Evolutionary conservation across 2,888 invertebrate species (phyloP).

Genomic region (Hymenopus coronatus): DNA sequence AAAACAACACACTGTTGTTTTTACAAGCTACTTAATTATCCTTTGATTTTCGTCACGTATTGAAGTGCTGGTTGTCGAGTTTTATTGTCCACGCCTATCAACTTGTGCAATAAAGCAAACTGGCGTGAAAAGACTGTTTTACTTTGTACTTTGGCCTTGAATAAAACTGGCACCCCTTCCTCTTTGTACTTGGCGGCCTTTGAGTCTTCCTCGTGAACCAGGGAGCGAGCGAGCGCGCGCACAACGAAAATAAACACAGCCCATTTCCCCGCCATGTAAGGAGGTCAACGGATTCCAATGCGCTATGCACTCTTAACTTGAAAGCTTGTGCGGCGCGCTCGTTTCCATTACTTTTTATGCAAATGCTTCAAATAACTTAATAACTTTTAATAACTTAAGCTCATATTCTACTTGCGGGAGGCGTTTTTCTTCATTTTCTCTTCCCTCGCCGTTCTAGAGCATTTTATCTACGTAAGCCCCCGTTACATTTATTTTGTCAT

Average conservation of each 20-base stretch:
- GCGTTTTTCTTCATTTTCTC: not conserved
- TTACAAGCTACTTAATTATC: not conserved
- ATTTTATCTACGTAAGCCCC: not conserved
- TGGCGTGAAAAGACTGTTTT: not conserved
- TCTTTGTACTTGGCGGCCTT: not conserved
- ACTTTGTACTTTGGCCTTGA: not conserved
- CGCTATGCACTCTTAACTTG: not conserved
- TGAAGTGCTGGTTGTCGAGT: not conserved
- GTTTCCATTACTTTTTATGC: not conserved
- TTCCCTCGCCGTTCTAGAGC: not conserved
- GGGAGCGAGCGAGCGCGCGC: no score
- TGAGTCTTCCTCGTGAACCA: not conserved
- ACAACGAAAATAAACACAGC: slow-evolving; percentile 12
- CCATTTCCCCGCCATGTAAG: slow-evolving; percentile 16
- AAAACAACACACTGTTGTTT: no score
- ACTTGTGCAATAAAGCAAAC: not conserved
- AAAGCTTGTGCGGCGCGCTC: not conserved
- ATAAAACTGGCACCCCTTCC: not conserved
- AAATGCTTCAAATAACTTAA: not conserved
- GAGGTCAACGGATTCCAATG: slow-evolving; percentile 7
- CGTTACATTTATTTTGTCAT: not conserved
- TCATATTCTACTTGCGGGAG: not conserved
- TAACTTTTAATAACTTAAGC: not conserved
- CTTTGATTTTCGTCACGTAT: not conserved
- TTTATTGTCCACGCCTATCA: not conserved